Conservation (phyloP, 2,888 invertebrate species). For the Rotaria macrura region DNA sequence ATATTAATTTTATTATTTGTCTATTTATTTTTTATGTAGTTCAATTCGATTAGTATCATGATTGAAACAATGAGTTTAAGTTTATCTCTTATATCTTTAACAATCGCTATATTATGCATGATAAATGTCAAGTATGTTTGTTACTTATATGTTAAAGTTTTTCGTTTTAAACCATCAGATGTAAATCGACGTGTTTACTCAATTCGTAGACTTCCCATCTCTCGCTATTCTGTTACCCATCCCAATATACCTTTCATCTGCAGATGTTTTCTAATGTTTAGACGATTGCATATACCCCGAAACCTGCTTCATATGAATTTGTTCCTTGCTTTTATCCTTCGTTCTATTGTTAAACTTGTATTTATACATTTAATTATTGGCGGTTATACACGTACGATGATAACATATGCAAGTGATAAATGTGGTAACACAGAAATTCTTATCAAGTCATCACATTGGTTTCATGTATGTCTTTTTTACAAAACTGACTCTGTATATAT, state of each 20-base stretch:
- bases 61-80: not conserved
- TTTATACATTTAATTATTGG: not conserved
- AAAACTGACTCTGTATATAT: no score
- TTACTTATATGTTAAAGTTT: not conserved
- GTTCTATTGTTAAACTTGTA: not conserved
- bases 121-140: not conserved
- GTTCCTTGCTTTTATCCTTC: not conserved
- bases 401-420: not conserved
- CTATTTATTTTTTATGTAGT: not conserved
- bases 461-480: not conserved
- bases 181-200: not conserved
- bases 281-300: not conserved
- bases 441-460: not conserved
- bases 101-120: not conserved
- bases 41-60: not conserved
- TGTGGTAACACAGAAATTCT: not conserved
- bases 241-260: not conserved
- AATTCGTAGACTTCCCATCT: not conserved
- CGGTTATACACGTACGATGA: not conserved
- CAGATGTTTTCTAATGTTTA: not conserved
- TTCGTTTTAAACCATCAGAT: not conserved
- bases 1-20: not conserved
- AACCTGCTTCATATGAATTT: conserved; percentile 3
- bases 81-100: not conserved
- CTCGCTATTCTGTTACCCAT: not conserved